Evolutionary conservation across 37 sponge, comb jelly and placozoan genomes (phyloP).

Genomic region (Ianthella basta): DNA sequence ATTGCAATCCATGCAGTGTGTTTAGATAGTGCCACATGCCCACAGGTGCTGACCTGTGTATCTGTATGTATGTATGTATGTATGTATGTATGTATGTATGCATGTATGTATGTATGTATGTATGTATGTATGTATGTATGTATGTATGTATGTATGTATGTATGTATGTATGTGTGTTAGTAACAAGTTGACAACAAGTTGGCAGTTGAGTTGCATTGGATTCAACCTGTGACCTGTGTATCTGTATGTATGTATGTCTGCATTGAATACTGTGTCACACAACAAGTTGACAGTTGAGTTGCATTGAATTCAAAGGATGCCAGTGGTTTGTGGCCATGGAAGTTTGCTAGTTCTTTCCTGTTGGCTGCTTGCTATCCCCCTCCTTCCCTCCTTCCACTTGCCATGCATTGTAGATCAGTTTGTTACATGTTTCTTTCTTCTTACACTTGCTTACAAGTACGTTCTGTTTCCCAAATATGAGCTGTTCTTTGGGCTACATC

Average conservation of each 20-base stretch:
- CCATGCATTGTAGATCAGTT: too few species aligned
- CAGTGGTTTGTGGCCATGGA: neutral
- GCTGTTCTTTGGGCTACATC: too few species aligned
- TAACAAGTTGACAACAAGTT: neutral
- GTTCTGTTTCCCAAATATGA: too few species aligned
- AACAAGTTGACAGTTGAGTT: neutral
- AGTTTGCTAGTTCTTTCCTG: neutral
- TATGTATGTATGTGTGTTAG: neutral
- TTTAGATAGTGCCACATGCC: too few species aligned
- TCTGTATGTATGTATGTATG: constrained; percentile 5
- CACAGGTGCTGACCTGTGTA: too few species aligned
- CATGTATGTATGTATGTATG: neutral
- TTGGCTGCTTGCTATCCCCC: too few species aligned
- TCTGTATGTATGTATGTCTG: neutral
- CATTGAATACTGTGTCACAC: neutral
- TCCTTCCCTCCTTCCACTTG: too few species aligned
- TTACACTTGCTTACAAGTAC: too few species aligned
- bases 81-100: too few species aligned
- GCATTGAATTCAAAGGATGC: neutral
- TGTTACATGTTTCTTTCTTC: too few species aligned
- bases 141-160: neutral
- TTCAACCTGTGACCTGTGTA: neutral
- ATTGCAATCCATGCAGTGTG: too few species aligned
- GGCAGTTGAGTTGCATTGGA: neutral
- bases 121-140: neutral